Evolutionary conservation across 2,888 invertebrate species (phyloP).

Genomic region (Xylophagus ater): DNA sequence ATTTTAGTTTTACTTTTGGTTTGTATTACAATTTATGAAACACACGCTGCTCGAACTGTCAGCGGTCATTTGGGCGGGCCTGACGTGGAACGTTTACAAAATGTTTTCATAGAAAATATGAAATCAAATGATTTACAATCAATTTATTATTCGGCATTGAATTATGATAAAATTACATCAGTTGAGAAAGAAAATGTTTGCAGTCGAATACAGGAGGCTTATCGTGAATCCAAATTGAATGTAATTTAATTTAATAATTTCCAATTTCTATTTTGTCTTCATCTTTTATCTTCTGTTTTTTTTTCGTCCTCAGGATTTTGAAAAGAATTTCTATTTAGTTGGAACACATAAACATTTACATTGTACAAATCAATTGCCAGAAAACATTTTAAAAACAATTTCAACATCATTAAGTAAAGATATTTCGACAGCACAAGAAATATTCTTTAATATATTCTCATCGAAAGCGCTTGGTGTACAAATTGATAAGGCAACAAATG

Average conservation of each 20-base stretch:
- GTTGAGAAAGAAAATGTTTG: conserved; percentile 43
- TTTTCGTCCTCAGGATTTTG: conserved; percentile 34
- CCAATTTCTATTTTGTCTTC: too few species aligned
- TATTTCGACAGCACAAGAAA: conserved; percentile 52
- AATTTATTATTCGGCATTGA: conserved; percentile 62
- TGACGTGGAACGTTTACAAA: conserved; percentile 34
- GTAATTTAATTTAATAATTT: conserved; percentile 37
- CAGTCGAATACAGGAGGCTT: conserved; percentile 33
- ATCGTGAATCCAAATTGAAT: conserved; percentile 34
- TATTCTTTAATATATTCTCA: conserved; percentile 63
- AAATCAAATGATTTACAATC: conserved; percentile 51
- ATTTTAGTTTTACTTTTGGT: conserved; percentile 5
- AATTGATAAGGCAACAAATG: conserved; percentile 52
- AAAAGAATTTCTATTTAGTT: conserved; percentile 55
- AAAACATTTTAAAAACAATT: conserved; percentile 42
- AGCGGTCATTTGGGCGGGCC: conserved; percentile 29
- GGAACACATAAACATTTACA: conserved; percentile 50
- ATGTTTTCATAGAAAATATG: conserved; percentile 38
- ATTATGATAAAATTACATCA: conserved; percentile 55
- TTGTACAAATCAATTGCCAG: conserved; percentile 43
- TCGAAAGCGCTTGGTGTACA: conserved; percentile 56
- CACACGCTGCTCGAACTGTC: conserved; percentile 26
- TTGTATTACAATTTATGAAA: conserved; percentile 1
- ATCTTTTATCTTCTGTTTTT: not conserved
- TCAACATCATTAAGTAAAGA: conserved; percentile 52